Percentiles rank a stretch among this genome's conserved stretches.
These are phyloP conservation scores for Apoderus coryli DNA, from an alignment of 2,888 invertebrate species.

Conservation along the genomic window DNA sequence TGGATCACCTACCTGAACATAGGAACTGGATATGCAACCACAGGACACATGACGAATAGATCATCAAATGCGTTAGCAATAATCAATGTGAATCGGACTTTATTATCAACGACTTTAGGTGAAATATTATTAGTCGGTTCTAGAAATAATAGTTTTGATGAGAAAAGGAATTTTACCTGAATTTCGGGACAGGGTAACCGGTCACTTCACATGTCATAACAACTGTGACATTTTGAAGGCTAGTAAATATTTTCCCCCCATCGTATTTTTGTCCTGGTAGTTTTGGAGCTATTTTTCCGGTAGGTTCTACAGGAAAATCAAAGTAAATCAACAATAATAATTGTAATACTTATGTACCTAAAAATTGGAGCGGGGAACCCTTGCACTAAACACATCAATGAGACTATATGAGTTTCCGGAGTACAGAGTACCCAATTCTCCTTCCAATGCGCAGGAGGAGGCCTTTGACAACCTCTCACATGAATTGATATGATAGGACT, in stretches of 20 bases:
- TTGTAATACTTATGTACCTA: constrained; percentile 38
- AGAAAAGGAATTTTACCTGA: constrained; percentile 40
- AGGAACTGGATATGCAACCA: constrained; percentile 32
- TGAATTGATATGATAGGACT: no score
- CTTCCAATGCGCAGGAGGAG: no score
- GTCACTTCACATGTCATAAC: constrained; percentile 54
- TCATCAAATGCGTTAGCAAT: constrained; percentile 29
- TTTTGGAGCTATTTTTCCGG: constrained; percentile 46
- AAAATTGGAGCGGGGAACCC: constrained; percentile 46
- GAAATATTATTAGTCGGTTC: constrained; percentile 55
- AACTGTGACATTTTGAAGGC: constrained; percentile 36
- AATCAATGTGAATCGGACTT: constrained; percentile 37
- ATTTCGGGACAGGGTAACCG: constrained; percentile 52
- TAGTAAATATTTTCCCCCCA: constrained; percentile 44
- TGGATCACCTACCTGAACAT: constrained; percentile 31
- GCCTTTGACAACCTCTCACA: no score
- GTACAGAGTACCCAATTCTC: no score
- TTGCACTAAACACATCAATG: constrained; percentile 36
- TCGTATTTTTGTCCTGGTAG: constrained; percentile 38
- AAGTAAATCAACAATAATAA: not conserved
- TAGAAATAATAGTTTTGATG: constrained; percentile 25
- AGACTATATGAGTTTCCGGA: constrained; percentile 26
- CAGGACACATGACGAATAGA: constrained; percentile 36
- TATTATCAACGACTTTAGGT: constrained; percentile 38
- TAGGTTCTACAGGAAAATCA: constrained; percentile 35